These are phyloP conservation scores for Horisme vitalbata DNA, from an alignment of 2,888 invertebrate species.

Conservation along the genomic window DNA sequence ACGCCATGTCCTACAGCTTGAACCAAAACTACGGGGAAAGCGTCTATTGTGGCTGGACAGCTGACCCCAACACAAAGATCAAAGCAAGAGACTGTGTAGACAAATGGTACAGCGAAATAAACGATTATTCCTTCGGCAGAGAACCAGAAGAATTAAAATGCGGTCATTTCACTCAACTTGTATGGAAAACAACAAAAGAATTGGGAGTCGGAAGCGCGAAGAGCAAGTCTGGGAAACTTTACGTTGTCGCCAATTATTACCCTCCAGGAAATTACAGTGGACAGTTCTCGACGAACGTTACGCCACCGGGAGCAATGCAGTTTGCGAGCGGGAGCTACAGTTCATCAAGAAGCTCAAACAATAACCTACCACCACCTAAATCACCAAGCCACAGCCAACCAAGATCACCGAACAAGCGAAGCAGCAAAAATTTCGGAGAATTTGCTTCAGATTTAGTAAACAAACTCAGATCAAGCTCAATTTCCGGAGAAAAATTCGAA, in stretches of 20 bases:
- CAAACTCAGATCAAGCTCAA: conserved; percentile 61
- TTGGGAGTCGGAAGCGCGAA: conserved; percentile 90
- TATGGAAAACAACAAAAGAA: conserved; percentile 90
- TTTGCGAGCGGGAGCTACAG: conserved; percentile 46
- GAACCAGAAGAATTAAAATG: conserved; percentile 86
- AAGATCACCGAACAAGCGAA: conserved; percentile 53
- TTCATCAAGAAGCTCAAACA: conserved; percentile 53
- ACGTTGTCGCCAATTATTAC: conserved; percentile 92
- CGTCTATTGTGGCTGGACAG: conserved; percentile 87
- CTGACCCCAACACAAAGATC: conserved; percentile 85
- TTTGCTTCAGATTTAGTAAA: conserved; percentile 64
- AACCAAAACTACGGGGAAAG: conserved; percentile 87
- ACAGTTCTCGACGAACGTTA: conserved; percentile 86
- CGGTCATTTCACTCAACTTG: conserved; percentile 89
- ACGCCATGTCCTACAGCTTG: conserved; percentile 85
- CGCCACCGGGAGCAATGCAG: conserved; percentile 78
- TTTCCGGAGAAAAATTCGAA: conserved; percentile 81
- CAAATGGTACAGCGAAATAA: conserved; percentile 90
- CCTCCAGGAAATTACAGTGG: conserved; percentile 92
- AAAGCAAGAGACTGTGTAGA: conserved; percentile 87
- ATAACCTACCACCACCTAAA: conserved; percentile 52
- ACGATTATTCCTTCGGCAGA: conserved; percentile 85
- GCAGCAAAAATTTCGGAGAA: conserved; percentile 60
- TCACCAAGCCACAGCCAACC: conserved; percentile 30
- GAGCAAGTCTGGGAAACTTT: conserved; percentile 89